Evolutionary conservation across 2,797 vertebrate species (phyloP), one percentile per base, ranked within the genome.

Genomic region (Myotis vivesi): DNA sequence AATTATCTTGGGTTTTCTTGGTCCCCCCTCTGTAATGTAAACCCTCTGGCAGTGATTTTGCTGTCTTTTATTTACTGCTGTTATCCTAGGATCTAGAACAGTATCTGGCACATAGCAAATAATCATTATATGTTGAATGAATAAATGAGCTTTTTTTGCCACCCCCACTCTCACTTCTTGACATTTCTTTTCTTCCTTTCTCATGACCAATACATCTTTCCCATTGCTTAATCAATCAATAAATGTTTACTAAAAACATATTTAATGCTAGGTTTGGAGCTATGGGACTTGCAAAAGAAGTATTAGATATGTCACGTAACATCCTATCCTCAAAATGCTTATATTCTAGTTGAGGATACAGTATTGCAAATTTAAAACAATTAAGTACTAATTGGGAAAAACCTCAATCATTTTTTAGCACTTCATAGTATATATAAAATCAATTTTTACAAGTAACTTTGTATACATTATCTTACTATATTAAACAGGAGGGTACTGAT

Each of bases 401-500:
- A 87, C 46, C 19, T 77, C 41, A 51, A 92, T 90, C 46, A 46
- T 90, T 71, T 93, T 53, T 73, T 33, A 88, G 49, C 28, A 83
- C 79, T 92, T 91, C 46, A n/a, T 0, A 57, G 59, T 73, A 41
- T 51, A 83, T 88, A 73, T 83, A 44, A 91, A 88, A 57, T 69
- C 69, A 44, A 82, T 92, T 75, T 93, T 85, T 76, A 82, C 41
- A 82, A 64, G 41, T 90, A 72, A 81, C 44, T 92, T 75, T 64
- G 23, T 64, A 28, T 16, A 19, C 41, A 69, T 82, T 81, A 19
- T 84, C 25, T 68, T 87, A 68, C 59, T 66, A 28, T 64, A 59
- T 69, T 57, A 89, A 72, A 64, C 33, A 92, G 20, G 41, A 94
- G 5, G 22, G 7, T 72, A 44, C 13, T 76, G n/a, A 44, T 89